Evolutionary conservation across 2,888 invertebrate genomes (phyloP).

Genomic region (Parapristionchus giblindavisi): DNA sequence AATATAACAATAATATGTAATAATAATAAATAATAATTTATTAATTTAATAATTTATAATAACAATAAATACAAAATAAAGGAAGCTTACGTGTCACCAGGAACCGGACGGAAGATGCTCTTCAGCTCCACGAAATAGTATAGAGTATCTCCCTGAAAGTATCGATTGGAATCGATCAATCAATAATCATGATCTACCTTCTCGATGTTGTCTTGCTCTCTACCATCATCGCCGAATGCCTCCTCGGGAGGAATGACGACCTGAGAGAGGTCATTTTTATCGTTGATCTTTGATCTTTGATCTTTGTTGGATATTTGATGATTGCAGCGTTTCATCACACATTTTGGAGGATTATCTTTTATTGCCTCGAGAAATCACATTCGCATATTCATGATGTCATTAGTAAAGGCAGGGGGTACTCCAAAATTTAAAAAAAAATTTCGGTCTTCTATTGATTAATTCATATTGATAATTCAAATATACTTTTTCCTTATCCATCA

Average conservation of each 20-base stretch:
- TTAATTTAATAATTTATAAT: too few species aligned
- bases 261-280: slow-evolving; percentile 25
- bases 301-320: slow-evolving; percentile 8
- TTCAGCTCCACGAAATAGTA: slow-evolving; percentile 69
- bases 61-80: neutral
- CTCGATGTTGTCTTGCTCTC: slow-evolving; percentile 42
- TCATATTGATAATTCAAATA: too few species aligned
- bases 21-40: too few species aligned
- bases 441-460: too few species aligned
- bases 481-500: too few species aligned
- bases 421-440: too few species aligned
- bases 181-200: neutral
- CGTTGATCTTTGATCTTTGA: slow-evolving; percentile 25
- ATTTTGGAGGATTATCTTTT: too few species aligned
- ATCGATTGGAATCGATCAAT: neutral
- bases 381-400: too few species aligned
- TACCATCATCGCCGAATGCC: slow-evolving; percentile 62
- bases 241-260: slow-evolving; percentile 65
- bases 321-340: too few species aligned
- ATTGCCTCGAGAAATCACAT: too few species aligned
- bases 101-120: slow-evolving; percentile 66
- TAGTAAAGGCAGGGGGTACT: too few species aligned
- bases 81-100: slow-evolving; percentile 61
- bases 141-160: slow-evolving; percentile 59
- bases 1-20: too few species aligned